Evolutionary conservation across 1,140 invertebrate genomes (phyloP), one percentile per base, ranked within the genome.

Genomic region (Zaprionus davidi): DNA sequence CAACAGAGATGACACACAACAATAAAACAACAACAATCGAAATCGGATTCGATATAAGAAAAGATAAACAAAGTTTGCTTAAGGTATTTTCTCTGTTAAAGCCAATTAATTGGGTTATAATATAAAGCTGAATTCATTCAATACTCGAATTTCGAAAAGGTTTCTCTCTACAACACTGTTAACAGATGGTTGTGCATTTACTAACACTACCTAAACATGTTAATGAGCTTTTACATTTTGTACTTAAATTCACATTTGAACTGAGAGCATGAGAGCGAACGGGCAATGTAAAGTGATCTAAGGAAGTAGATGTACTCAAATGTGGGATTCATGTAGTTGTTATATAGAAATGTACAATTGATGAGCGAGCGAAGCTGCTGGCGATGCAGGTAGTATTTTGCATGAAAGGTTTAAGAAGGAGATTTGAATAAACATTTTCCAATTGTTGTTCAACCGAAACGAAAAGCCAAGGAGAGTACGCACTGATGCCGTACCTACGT

Each of bases 401-500:
- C 56, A 76, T 76, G 53, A 71, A 53, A 24, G 46, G 20, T 51
- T 63, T 74, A 31, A 51, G 64, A 26, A n/a, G 36, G 13, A 15
- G 51, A 68, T 63, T 74, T 71, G 28, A 51, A 75, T 63, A 28
- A 75, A 74, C 36, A 74, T 75, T 34, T 34, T 71, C 59, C 17
- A 71, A 65, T 60, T 66, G 38, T 49, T 17, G 60, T 49, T 60
- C 26, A 26, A 68, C 57, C 53, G 74, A 68, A 74, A 73, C 55
- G 53, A 20, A 56, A 74, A 78, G 76, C 58, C 74, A 49, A 49
- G 57, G 44, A 64, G 13, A 59, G 13, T 68, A 71, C 65, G 69
- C 46, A 34, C 28, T 67, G 65, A 66, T 63, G 71, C 83, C 84
- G 81, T 88, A 88, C 84, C 84, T 88, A 78, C 81, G 79, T 87